Evolutionary conservation across 2,113 vertebrate species (phyloP).

Genomic region (Gadus chalcogrammus): DNA sequence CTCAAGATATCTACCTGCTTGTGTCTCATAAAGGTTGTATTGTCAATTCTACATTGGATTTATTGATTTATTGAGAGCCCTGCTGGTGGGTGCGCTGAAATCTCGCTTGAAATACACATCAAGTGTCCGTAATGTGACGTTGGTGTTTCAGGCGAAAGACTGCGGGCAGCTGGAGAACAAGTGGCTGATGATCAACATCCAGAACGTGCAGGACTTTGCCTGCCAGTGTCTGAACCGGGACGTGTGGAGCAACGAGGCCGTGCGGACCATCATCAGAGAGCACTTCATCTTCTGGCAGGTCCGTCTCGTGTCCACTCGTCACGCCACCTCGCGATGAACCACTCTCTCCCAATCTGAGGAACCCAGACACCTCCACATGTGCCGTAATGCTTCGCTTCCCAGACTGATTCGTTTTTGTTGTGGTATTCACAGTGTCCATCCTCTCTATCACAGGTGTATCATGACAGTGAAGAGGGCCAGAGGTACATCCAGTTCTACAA

Average conservation of each 20-base stretch:
- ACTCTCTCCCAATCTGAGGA: no score
- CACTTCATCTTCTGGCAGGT: slow-evolving; percentile 99
- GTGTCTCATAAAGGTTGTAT: no score
- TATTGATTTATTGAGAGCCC: no score
- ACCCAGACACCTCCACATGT: not conserved
- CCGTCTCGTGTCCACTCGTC: slow-evolving; percentile 14
- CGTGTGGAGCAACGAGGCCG: slow-evolving; percentile 97
- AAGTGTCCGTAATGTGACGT: no score
- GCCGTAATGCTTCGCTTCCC: not conserved
- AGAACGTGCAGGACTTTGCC: slow-evolving; percentile 97
- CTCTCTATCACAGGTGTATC: slow-evolving; percentile 82
- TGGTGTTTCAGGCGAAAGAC: slow-evolving; percentile 85
- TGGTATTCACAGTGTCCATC: not conserved
- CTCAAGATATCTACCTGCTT: no score
- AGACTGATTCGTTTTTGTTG: slow-evolving; percentile 1
- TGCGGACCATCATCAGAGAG: slow-evolving; percentile 93
- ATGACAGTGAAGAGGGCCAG: slow-evolving; percentile 98
- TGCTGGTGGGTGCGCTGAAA: no score
- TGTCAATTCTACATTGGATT: no score
- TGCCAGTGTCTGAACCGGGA: slow-evolving; percentile 98
- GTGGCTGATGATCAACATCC: slow-evolving; percentile 99
- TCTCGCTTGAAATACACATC: no score
- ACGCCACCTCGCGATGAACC: not conserved
- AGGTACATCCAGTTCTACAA: slow-evolving; percentile 99
- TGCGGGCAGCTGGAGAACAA: slow-evolving; percentile 97